These are phyloP conservation scores for Abrostola triplasia DNA, from an alignment of 2,888 invertebrate species.

Conservation along the genomic window DNA sequence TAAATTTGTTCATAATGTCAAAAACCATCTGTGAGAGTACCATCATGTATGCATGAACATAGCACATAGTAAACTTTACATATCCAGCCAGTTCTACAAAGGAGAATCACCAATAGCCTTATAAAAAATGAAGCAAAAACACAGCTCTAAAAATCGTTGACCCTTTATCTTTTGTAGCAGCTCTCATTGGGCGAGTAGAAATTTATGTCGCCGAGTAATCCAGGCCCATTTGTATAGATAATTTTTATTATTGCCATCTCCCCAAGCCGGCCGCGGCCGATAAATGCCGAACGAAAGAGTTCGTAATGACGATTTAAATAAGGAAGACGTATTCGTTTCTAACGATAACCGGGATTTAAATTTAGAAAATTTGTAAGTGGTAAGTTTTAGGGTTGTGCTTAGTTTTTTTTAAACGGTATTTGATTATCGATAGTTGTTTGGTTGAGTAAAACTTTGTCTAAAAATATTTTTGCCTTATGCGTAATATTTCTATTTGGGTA, in stretches of 20 bases:
- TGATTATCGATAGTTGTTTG: slow-evolving; percentile 6
- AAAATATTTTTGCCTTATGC: not conserved
- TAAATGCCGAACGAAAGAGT: slow-evolving; percentile 86
- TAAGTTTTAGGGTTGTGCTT: slow-evolving; percentile 72
- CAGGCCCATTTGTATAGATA: slow-evolving; percentile 88
- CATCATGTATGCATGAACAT: not conserved
- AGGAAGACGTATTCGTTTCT: slow-evolving; percentile 87
- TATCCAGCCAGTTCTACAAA: slow-evolving; percentile 3
- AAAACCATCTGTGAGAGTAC: too few relatives aligned
- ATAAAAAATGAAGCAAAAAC: slow-evolving; percentile 70
- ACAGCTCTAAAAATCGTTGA: slow-evolving; percentile 83
- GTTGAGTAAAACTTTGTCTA: not conserved
- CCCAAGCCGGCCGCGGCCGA: slow-evolving; percentile 83
- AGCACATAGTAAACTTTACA: not conserved
- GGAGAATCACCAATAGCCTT: slow-evolving; percentile 40
- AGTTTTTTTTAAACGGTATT: slow-evolving; percentile 30
- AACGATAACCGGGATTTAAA: slow-evolving; percentile 79
- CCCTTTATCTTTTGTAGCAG: slow-evolving; percentile 85
- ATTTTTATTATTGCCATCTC: slow-evolving; percentile 89
- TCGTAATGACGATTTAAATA: slow-evolving; percentile 88
- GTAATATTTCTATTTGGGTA: slow-evolving; percentile 1
- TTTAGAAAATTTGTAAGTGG: slow-evolving; percentile 80
- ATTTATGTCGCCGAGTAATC: slow-evolving; percentile 88
- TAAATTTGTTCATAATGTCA: too few relatives aligned
- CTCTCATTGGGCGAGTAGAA: slow-evolving; percentile 86